Base-by-base conservation (phyloP, 2,888 invertebrate species). In the Hypena proboscidalis region DNA sequence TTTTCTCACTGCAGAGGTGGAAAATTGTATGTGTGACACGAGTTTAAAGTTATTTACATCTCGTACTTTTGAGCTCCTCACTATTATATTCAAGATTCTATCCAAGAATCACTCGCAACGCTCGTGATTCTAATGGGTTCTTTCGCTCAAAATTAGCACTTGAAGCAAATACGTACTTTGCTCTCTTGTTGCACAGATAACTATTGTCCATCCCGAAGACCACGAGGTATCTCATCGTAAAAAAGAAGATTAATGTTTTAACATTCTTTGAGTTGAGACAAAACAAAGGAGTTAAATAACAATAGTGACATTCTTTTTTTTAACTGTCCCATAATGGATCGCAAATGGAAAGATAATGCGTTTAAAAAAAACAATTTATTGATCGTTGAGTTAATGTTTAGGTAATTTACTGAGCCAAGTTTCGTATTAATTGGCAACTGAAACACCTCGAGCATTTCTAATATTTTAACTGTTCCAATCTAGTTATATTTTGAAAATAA, bases 311-410 rank as follows among this genome's bases (percentile, higher is more conserved):
- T 45, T 50, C 19, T 26, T 20, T 8, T 46, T 40, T 21, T 19
- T 9, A 38, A 36, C 21, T 25, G 21, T 29, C 22, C 4, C 27
- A 29, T 31, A 37, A 25, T 44, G 29, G 23, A 50, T 38, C 14
- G 32, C 26, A 42, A 62, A 50, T 49, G 43, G 39, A 25, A 34
- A 50, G 26, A 10, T 30, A 27, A 38, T 29, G 29, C 27, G 33
- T 29, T 20, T 20, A 38, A 33, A 41, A 38, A 22, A 17, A 39
- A 35, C 32, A 42, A 41, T 60, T 58, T 41, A 44, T 61, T 43
- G 25, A 36, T 39, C 20, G 5, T 51, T 44, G 26, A 29, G 42
- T 46, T 42, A 35, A 53, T 53, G 37, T 53, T 58, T 44, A 39
- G 19, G 30, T 43, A 34, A 62, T 53, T 58, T 38, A 43, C 17